phyloP scores from a whole-genome alignment of 2,797 vertebrate genomes.

The Pangasius krempfi region DNA sequence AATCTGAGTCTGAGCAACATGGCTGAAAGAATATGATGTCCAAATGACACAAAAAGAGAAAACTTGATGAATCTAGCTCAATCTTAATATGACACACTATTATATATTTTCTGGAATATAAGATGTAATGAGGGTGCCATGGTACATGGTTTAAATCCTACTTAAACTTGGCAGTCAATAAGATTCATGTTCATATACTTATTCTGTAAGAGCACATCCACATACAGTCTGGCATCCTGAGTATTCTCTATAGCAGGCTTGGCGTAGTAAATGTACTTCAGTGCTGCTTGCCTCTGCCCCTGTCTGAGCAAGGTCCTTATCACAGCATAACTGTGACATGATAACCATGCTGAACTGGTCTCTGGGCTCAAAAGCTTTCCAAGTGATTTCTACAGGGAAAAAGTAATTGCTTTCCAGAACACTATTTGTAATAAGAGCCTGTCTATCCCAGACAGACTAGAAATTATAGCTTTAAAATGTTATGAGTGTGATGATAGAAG shows the following conservation, averaged over 20 bases:
- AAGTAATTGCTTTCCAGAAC: neutral
- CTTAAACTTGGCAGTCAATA: neutral
- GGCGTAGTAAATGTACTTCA: constrained; percentile 64
- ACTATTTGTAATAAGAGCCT: neutral
- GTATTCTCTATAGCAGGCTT: constrained; percentile 57
- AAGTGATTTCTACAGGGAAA: neutral
- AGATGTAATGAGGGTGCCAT: neutral
- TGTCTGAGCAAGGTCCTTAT: constrained; percentile 60
- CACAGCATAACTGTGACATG: constrained; percentile 67
- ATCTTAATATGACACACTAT: neutral
- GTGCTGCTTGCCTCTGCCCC: constrained; percentile 58
- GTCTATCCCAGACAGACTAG: neutral
- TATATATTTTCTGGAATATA: neutral
- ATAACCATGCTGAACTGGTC: constrained; percentile 35
- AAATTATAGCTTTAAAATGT: neutral
- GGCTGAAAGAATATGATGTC: neutral
- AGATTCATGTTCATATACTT: neutral
- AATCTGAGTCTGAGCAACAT: neutral
- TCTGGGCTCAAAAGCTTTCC: neutral
- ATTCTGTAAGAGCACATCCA: constrained; percentile 61
- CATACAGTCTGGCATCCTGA: constrained; percentile 63
- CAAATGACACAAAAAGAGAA: neutral
- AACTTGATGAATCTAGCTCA: neutral
- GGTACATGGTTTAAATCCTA: neutral
- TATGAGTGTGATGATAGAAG: neutral